Conservation (phyloP, 2,888 invertebrate species). For the Temnothorax ravouxi region DNA sequence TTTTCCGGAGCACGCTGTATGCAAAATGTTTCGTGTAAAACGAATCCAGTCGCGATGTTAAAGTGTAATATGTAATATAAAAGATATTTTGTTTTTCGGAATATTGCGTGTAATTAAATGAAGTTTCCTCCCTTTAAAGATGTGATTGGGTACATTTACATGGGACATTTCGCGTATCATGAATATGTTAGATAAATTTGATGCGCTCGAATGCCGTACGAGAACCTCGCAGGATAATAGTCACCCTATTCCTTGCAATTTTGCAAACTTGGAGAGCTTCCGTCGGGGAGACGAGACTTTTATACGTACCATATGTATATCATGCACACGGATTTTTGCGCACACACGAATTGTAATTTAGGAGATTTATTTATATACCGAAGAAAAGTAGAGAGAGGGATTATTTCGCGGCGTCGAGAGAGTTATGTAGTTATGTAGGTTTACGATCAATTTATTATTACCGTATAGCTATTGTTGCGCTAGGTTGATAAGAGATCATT, state of each 20-base stretch:
- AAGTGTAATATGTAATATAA: slow-evolving; percentile 32
- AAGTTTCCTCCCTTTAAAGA: neutral
- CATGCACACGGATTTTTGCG: slow-evolving; percentile 25
- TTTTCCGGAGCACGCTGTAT: slow-evolving; percentile 19
- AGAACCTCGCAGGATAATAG: slow-evolving; percentile 26
- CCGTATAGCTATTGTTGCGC: neutral
- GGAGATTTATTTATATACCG: slow-evolving; percentile 22
- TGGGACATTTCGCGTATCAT: neutral
- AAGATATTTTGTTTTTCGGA: neutral
- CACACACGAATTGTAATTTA: slow-evolving; percentile 24
- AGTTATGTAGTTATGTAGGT: slow-evolving; percentile 6
- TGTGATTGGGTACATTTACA: slow-evolving; percentile 12
- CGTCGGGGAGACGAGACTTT: slow-evolving; percentile 24
- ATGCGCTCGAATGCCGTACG: slow-evolving; percentile 41
- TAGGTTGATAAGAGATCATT: slow-evolving; percentile 18
- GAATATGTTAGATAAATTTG: slow-evolving; percentile 6
- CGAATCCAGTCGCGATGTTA: neutral
- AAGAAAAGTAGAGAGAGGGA: neutral
- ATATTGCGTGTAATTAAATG: slow-evolving; percentile 1
- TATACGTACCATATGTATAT: slow-evolving; percentile 44
- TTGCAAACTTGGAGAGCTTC: slow-evolving; percentile 7
- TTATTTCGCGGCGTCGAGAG: neutral
- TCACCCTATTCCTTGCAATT: neutral
- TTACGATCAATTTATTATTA: slow-evolving; percentile 30
- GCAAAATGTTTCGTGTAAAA: slow-evolving; percentile 1